These are phyloP conservation scores for Gallinago solitaria DNA, from an alignment of 2,797 vertebrate species.

Conservation along the genomic window DNA sequence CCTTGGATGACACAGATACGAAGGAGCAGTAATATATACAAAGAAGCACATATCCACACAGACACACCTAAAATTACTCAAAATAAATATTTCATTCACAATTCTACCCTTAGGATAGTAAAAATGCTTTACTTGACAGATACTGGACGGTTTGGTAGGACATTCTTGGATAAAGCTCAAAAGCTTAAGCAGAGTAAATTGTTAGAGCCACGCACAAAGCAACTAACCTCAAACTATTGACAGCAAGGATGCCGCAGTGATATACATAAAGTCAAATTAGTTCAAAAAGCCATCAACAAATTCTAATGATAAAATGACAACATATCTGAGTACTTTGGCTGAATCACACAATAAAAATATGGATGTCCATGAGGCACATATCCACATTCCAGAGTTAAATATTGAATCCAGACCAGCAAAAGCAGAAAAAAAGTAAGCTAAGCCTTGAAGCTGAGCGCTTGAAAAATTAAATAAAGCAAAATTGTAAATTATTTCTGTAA, in stretches of 20 bases:
- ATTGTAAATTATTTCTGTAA: background rate
- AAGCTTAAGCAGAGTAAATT: background rate
- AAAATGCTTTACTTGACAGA: background rate
- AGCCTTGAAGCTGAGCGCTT: background rate
- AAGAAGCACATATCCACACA: background rate
- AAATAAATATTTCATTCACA: background rate
- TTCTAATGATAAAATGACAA: background rate
- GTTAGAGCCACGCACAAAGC: background rate
- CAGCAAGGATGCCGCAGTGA: background rate
- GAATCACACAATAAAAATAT: background rate
- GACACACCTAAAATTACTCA: background rate
- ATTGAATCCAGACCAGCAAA: background rate
- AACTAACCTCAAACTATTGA: background rate
- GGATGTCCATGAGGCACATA: background rate
- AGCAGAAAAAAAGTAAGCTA: background rate
- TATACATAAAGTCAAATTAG: background rate
- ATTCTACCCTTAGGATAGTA: background rate
- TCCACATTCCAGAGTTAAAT: background rate
- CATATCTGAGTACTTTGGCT: background rate
- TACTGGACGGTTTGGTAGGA: background rate
- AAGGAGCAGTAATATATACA: background rate
- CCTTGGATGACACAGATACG: background rate
- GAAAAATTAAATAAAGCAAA: background rate
- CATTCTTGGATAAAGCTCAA: background rate
- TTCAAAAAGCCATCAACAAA: background rate